Evolutionary conservation across 64 coral and sea anemone genomes (phyloP), one percentile per base, ranked within the genome.

Genomic region (Stichodactyla helianthus): DNA sequence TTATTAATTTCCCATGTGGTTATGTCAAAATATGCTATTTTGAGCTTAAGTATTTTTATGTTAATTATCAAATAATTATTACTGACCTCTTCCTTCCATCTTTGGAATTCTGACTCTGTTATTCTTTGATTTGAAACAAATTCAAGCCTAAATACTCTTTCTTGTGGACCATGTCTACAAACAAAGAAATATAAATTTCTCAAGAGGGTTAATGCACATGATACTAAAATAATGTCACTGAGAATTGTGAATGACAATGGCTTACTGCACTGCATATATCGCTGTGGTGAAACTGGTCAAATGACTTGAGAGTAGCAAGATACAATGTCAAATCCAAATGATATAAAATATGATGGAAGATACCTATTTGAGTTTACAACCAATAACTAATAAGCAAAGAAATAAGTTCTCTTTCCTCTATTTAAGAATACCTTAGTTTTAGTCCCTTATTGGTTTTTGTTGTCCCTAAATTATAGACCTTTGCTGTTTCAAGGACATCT

Each of bases 91-190:
- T 94, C 89, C 58, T 88, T 89, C 96, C 96, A 98, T 70, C 96
- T 82, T 51, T 23, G 35, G 89, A 98, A 98, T 86, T 98, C 96
- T 53, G 88, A 90, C 23, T 98, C 96, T 50, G 93, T 92, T 53
- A 98, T 94, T 87, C 89, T 86, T 55, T 98, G 96, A 86, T 98
- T 98, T 77, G 96, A 98, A 44, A 98, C 96, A 93, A 98, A 98
- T 44, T 98, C 96, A 26, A 98, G 77, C 84, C 96, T 78, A 53
- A 98, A 98, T 10, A 98, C 96, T 54, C 96, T 94, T 74, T 98
- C 96, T 55, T 98, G 96, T 61, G 82, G 59, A 77, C 96, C 96
- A 91, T 98, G 96, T 76, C 96, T 98, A 59, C 7, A 56, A 77
- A 12, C 7, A 51, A 27, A 27, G 10, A 31, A 74, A 74, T 23